Percentiles rank a stretch among this genome's conserved stretches.
Evolutionary conservation across 2,113 vertebrate genomes (phyloP).

Genomic region (Eira barbara): DNA sequence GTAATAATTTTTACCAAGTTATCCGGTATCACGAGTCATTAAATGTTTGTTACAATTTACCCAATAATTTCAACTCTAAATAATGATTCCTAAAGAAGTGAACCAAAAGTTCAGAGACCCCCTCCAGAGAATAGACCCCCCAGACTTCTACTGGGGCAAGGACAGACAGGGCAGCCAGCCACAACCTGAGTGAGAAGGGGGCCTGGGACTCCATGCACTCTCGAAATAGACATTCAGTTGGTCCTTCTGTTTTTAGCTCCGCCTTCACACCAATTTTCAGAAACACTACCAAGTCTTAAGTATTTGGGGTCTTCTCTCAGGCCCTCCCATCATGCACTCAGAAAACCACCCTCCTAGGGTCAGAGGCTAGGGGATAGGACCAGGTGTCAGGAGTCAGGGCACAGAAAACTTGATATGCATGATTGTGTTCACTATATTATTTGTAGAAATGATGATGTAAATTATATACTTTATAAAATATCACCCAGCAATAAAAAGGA

Average conservation of each 20-base stretch:
- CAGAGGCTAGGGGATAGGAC: background rate
- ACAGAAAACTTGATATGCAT: background rate
- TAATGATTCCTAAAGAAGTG: background rate
- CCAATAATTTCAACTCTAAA: slow-evolving; percentile 8
- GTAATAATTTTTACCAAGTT: background rate
- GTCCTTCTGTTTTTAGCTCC: background rate
- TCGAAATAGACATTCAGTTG: background rate
- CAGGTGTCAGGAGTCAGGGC: background rate
- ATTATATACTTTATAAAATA: background rate
- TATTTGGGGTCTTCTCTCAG: background rate
- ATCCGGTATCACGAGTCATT: background rate
- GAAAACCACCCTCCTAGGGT: background rate
- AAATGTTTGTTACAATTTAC: background rate
- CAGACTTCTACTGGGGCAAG: background rate
- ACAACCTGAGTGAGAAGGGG: background rate
- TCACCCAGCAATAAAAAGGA: background rate
- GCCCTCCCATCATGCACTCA: background rate
- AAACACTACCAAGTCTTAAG: background rate
- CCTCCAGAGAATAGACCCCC: background rate
- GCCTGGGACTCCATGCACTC: background rate
- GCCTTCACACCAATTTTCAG: background rate
- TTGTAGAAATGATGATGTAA: background rate
- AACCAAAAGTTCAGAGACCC: background rate
- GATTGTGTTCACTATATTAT: background rate
- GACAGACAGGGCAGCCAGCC: background rate